Percentiles rank a stretch among this genome's conserved stretches.
These are phyloP conservation scores for Pseudomyrmex flavicornis DNA, from an alignment of 1,140 invertebrate species.

Conservation along the genomic window DNA sequence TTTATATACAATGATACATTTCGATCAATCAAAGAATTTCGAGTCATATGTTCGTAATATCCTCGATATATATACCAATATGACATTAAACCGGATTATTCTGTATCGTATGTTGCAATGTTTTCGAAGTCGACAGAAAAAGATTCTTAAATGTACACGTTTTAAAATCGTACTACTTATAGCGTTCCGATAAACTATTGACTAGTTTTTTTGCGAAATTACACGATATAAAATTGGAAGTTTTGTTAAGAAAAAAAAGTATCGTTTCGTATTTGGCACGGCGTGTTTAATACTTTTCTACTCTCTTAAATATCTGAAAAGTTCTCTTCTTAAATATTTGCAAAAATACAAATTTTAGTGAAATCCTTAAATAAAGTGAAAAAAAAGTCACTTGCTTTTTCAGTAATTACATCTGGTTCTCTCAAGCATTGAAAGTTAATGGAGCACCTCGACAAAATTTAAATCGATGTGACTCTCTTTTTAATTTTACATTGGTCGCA, in stretches of 20 bases:
- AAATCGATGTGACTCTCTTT: background rate
- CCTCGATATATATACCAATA: conserved; percentile 11
- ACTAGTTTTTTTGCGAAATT: no score
- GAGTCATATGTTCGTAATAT: background rate
- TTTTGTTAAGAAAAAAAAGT: no score
- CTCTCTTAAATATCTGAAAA: background rate
- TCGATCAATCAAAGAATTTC: conserved; percentile 7
- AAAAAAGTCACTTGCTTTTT: background rate
- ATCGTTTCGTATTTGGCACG: background rate
- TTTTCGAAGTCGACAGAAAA: conserved; percentile 6
- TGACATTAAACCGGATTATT: conserved; percentile 38
- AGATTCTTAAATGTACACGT: background rate
- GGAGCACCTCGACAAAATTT: background rate
- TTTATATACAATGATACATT: background rate
- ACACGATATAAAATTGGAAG: no score
- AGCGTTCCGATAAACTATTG: background rate
- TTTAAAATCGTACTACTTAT: background rate
- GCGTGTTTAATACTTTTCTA: background rate
- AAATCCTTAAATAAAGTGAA: background rate
- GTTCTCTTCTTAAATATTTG: background rate
- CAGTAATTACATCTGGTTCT: background rate
- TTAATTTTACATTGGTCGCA: conserved; percentile 8
- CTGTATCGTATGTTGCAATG: background rate
- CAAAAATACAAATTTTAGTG: background rate
- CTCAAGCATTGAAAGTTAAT: conserved; percentile 2